Evolutionary conservation across 2,113 vertebrate species (phyloP), one percentile per base, ranked within the genome.

Genomic region (Pionites leucogaster): DNA sequence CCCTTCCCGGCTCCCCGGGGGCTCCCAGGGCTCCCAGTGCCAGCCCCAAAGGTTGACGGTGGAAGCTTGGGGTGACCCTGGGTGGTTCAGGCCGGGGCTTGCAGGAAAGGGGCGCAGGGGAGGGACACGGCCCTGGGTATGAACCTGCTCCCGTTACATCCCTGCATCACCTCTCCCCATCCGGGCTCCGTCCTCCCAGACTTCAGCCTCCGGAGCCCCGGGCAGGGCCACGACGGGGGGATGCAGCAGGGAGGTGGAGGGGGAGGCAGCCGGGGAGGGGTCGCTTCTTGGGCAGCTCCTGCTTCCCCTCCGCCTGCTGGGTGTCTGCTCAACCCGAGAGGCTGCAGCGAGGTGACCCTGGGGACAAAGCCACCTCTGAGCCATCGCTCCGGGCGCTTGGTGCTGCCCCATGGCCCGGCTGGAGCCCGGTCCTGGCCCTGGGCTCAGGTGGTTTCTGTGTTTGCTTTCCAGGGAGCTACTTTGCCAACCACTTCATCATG

Each of bases 401-500:
- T 15, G 88, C 82, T 0, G 11, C 88, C 84, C 60, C 44, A 1
- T 17, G 3, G 3, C 64, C 47, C 2, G 29, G 17, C 8, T 7
- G 81, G 11, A 90, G 63, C 44, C 41, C 17, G 1, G 1, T 29
- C 44, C 47, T 39, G 29, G 14, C 22, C 4, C 47, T 3, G 10
- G 1, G 9, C 88, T 97, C 76, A 94, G 69, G 6, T 5, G 0
- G 23, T 33, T 35, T 44, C 91, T 88, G 19, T 87, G 35, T 18
- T 93, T 63, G 46, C 44, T 3, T 91, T 97, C 12, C 94, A 99
- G 99, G 99, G 76, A 99, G 98, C 96, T 99, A 99, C 96, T 99
- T 99, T 41, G 99, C 99, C 97, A 99, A 98, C 97, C 99, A 99
- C 97, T 99, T 99, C 98, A 99, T 99, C 94, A 99, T 99, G 99